These are phyloP conservation scores for Sus cebifrons DNA, from an alignment of 2,797 vertebrate species.

Conservation along the genomic window DNA sequence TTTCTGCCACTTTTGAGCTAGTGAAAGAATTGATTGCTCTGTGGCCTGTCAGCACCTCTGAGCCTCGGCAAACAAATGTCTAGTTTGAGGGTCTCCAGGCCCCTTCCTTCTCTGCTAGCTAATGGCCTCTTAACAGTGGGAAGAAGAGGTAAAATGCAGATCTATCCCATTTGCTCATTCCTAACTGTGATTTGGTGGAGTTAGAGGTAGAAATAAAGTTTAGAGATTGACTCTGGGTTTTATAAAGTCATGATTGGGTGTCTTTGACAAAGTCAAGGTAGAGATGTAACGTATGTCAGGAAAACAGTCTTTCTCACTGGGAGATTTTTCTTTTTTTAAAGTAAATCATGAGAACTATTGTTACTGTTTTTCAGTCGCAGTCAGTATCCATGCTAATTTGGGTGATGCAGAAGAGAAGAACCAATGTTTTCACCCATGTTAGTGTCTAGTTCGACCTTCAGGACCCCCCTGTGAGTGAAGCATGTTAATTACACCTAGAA, in stretches of 20 bases:
- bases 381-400: constrained; percentile 10
- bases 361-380: constrained; percentile 4
- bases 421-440: neutral
- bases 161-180: neutral
- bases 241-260: neutral
- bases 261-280: neutral
- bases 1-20: neutral
- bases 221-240: constrained; percentile 38
- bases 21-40: neutral
- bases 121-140: neutral
- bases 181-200: neutral
- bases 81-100: neutral
- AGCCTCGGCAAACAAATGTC: neutral
- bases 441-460: neutral
- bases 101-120: neutral
- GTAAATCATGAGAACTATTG: neutral
- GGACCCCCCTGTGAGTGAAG: neutral
- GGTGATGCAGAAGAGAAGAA: neutral
- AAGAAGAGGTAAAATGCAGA: neutral
- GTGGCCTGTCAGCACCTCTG: neutral
- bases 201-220: constrained; percentile 41
- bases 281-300: neutral
- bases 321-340: constrained; percentile 4
- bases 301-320: constrained; percentile 9
- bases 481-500: neutral